Base-by-base conservation (phyloP, 1,140 invertebrate genomes). In the Asbolus verrucosus region DNA sequence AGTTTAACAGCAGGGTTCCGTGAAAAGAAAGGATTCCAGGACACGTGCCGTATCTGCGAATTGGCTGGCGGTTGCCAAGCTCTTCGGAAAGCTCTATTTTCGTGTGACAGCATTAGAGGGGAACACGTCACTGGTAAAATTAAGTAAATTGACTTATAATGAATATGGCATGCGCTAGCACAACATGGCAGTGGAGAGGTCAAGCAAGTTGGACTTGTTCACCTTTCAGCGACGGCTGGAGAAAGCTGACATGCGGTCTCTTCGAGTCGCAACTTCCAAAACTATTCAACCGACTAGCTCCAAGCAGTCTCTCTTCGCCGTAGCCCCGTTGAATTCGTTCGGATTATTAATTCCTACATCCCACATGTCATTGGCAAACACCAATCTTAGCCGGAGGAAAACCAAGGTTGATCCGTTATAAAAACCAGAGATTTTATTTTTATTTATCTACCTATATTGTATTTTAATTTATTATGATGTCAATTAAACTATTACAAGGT, bases 121-220 rank as follows among this genome's bases (percentile, higher is more conserved):
- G 33, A 36, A 36, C 2, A 50, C 19, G 38, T 46, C 41, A 46
- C 21, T 8, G 11, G 9, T 4, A 27, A 67, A 67, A 67, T 67
- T 59, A 38, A 59, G 43, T 59, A 67, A 67, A 67, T 67, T 67
- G 59, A 67, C 65, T 54, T 67, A 67, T 67, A 59, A 67, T 67
- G 65, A 67, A 54, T 67, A 67, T 59, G 65, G 65, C 65, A 67
- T 67, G 67, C 39, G 50, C 43, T 63, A 38, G 33, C 33, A 38
- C 39, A 63, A 63, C 61, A 38, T 71, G 70, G 70, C 63, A 67
- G 50, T 67, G 65, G 70, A 67, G 65, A 71, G 65, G 70, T 71
- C 70, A 71, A 71, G 65, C 70, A 71, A 71, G 70, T 71, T 63
- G 70, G 70, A 71, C 70, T 71, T 67, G 70, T 71, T 71, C 70